phyloP scores from a whole-genome alignment of 1,140 invertebrate species.

The Platorchestia sp. region DNA sequence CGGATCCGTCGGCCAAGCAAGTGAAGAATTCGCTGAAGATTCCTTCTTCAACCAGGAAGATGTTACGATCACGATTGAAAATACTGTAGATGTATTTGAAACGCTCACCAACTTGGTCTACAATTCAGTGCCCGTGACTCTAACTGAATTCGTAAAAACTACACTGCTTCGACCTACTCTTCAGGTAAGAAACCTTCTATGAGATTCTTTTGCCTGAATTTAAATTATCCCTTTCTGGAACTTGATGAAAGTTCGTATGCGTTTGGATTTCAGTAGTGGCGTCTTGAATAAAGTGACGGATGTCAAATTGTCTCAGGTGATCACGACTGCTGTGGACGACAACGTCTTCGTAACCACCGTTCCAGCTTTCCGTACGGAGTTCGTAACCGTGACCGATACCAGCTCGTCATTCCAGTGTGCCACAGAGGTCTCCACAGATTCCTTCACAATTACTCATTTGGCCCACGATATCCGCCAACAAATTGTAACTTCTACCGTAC shows the following conservation, averaged over 20 bases:
- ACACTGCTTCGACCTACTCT: not conserved
- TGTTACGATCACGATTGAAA: not conserved
- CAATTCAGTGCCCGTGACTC: conserved; percentile 16
- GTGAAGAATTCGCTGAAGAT: not conserved
- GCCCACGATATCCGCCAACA: conserved; percentile 41
- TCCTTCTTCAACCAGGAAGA: not conserved
- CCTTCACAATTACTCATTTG: not conserved
- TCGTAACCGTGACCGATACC: conserved; percentile 13
- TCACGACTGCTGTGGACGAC: conserved; percentile 26
- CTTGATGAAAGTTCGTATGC: too few relatives aligned
- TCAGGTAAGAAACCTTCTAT: not conserved
- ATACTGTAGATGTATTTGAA: conserved; percentile 1
- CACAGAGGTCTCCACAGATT: conserved; percentile 17
- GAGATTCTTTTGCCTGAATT: too few relatives aligned
- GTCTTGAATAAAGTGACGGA: too few relatives aligned
- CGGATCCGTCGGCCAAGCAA: not conserved
- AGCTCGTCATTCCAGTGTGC: conserved; percentile 30
- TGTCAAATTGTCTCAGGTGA: not conserved
- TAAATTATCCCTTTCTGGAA: too few relatives aligned
- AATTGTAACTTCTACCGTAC: not conserved
- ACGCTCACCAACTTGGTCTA: conserved; percentile 25
- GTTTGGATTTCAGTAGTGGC: too few relatives aligned
- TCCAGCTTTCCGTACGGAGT: conserved; percentile 18
- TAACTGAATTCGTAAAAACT: conserved; percentile 26
- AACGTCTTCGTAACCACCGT: conserved; percentile 11